Base-by-base conservation (phyloP, 2,113 vertebrate species). In the Fregetta grallaria region DNA sequence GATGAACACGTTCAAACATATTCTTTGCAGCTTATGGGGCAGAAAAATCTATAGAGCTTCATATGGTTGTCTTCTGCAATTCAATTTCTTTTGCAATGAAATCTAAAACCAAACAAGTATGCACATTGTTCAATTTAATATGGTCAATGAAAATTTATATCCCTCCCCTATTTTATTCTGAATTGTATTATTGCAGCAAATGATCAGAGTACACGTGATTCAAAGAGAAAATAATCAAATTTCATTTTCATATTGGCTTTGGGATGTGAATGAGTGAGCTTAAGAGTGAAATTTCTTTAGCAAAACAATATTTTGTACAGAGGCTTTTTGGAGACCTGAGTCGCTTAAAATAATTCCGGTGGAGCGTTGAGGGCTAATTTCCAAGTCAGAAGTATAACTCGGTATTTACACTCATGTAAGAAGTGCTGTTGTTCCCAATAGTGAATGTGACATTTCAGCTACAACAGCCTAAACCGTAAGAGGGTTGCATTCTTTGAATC, bases 61-160 rank as follows among this genome's bases (percentile, higher is more conserved):
- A 92, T 72, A 70, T 63, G 44, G 26, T 53, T 63, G 45, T 79
- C 34, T 90, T 61, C 12, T 88, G n/a, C 17, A 45, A 71, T 59
- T 90, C 92, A 63, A 62, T 82, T 96, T 94, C 49, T 78, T 86
- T 88, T 92, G 59, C 85, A 92, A 94, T 92, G 79, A 92, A 91
- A 94, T 65, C 79, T 67, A 90, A 90, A 94, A 45, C 89, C 61
- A 90, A 81, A 68, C 27, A 88, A 52, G 11, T 89, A 42, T 52
- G 32, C 56, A 65, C 62, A 74, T 93, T 91, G 58, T 92, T 95
- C 58, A 65, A 17, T 76, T 95, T 95, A 87, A 83, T 70, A 32
- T 11, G 16, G 56, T 47, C 74, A 80, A 71, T 83, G 77, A 83
- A 96, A 96, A 92, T 89, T 84, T 90, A 83, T 90, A 70, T 67